Conservation (phyloP, 1,140 invertebrate genomes). For the Cheumatopsyche charites region DNA sequence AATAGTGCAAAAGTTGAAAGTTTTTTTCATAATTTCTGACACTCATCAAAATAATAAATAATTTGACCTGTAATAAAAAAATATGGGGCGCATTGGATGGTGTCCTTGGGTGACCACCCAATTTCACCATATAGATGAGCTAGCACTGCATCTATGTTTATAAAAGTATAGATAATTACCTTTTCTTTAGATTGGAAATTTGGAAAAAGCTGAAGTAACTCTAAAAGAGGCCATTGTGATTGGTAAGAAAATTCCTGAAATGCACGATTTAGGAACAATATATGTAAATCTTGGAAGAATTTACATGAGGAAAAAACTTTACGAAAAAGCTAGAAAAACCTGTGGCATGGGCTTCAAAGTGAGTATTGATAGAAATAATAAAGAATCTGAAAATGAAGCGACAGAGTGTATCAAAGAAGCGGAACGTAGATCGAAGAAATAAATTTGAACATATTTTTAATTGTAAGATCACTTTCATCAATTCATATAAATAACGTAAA, state of each 20-base stretch:
- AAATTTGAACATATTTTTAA: slow-evolving; percentile 17
- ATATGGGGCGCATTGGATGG: too few species aligned
- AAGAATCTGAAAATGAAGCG: slow-evolving; percentile 70
- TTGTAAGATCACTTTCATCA: not conserved
- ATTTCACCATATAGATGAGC: too few species aligned
- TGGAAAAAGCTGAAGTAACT: slow-evolving; percentile 72
- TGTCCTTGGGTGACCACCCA: too few species aligned
- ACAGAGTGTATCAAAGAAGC: slow-evolving; percentile 73
- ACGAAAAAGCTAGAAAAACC: slow-evolving; percentile 71
- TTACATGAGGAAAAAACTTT: slow-evolving; percentile 73
- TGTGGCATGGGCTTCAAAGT: slow-evolving; percentile 75
- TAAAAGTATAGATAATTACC: not conserved
- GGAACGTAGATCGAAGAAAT: slow-evolving; percentile 51
- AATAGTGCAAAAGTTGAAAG: too few species aligned
- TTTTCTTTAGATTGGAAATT: slow-evolving; percentile 63
- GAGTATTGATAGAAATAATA: slow-evolving; percentile 68
- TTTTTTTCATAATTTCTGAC: too few species aligned
- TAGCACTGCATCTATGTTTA: not conserved
- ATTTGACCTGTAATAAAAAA: too few species aligned
- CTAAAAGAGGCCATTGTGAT: slow-evolving; percentile 74
- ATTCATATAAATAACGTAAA: not conserved
- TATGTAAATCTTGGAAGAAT: slow-evolving; percentile 85
- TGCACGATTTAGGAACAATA: slow-evolving; percentile 72
- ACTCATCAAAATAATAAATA: too few species aligned
- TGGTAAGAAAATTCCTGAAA: slow-evolving; percentile 68